phyloP scores from a whole-genome alignment of 2,888 invertebrate species.

The Pheosia gnoma region DNA sequence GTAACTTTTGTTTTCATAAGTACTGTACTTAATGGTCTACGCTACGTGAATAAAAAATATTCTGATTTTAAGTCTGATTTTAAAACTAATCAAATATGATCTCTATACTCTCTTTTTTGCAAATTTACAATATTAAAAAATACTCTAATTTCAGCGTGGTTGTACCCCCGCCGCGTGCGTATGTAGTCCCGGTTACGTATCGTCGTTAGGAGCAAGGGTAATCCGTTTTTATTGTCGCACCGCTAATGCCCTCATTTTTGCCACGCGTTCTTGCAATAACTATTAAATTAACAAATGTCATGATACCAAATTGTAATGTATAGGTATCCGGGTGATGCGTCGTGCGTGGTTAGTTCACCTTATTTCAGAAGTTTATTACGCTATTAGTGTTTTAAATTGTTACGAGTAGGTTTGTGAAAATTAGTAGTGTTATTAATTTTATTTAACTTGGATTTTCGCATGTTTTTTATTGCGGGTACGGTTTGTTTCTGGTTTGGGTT shows the following conservation, averaged over 20 bases:
- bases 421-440: background rate
- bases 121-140: too few relatives aligned
- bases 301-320: slow-evolving; percentile 4
- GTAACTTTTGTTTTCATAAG: too few relatives aligned
- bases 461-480: background rate
- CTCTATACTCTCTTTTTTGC: too few relatives aligned
- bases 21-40: too few relatives aligned
- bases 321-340: background rate
- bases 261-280: slow-evolving; percentile 31
- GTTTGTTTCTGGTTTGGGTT: too few relatives aligned
- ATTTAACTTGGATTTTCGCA: background rate
- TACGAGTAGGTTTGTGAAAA: slow-evolving; percentile 5
- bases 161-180: slow-evolving; percentile 21
- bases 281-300: slow-evolving; percentile 27
- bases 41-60: too few relatives aligned
- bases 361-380: background rate
- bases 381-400: slow-evolving; percentile 2
- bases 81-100: too few relatives aligned
- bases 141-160: background rate
- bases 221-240: slow-evolving; percentile 69
- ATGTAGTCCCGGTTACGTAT: slow-evolving; percentile 38
- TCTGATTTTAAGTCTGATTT: too few relatives aligned
- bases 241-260: slow-evolving; percentile 65
- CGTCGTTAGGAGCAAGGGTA: slow-evolving; percentile 46
- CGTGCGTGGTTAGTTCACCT: background rate